phyloP scores from a whole-genome alignment of 2,797 vertebrate genomes.

The Steatocranus sp. region DNA sequence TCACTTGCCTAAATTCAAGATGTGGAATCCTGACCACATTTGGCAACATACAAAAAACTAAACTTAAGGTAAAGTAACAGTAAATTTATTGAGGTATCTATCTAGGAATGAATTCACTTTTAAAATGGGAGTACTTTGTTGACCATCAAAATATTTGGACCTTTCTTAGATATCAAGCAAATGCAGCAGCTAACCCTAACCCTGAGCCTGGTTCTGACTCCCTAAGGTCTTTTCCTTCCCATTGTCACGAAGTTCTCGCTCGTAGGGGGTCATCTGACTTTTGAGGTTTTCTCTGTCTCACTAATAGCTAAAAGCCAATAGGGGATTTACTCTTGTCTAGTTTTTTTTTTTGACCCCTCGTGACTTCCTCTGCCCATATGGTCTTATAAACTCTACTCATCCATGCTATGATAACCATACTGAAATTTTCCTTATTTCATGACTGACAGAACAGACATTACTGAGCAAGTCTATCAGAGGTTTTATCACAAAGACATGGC shows the following conservation, averaged over 20 bases:
- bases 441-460: not conserved
- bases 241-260: not conserved
- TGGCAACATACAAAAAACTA: not conserved
- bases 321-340: not conserved
- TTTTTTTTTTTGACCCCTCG: not conserved
- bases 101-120: not conserved
- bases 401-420: not conserved
- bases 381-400: not conserved
- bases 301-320: not conserved
- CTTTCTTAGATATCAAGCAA: not conserved
- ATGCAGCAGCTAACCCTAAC: not conserved
- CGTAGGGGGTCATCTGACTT: not conserved
- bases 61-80: not conserved
- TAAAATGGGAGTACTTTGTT: not conserved
- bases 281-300: not conserved
- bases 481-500: not conserved
- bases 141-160: not conserved
- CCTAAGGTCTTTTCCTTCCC: not conserved
- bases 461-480: not conserved
- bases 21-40: not conserved
- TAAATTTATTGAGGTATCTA: not conserved
- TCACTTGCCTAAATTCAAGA: not conserved
- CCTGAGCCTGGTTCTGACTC: not conserved
- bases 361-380: not conserved
- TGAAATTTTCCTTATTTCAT: not conserved